A percentile compares a stretch with the other conserved stretches of the same genome.
Conservation (phyloP, 2,888 invertebrate genomes). For the Chironomus tentans region DNA sequence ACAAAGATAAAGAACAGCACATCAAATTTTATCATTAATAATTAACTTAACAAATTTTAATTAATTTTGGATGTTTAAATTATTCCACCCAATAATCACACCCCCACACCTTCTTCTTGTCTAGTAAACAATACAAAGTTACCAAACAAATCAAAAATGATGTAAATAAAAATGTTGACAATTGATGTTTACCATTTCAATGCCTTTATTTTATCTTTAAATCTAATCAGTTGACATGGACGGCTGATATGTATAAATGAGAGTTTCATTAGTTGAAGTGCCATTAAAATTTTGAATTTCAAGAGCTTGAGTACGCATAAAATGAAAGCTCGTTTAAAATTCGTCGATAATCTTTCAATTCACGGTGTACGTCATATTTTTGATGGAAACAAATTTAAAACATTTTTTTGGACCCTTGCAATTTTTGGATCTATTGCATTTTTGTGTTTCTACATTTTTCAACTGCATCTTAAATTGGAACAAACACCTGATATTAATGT, state of each 20-base stretch:
- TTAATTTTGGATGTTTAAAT: too few relatives aligned
- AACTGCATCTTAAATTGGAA: neutral
- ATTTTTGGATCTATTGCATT: neutral
- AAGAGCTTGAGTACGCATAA: neutral
- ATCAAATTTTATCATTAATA: neutral
- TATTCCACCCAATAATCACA: too few relatives aligned
- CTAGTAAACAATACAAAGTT: too few relatives aligned
- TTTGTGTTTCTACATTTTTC: neutral
- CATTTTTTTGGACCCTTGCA: neutral
- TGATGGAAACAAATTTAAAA: neutral
- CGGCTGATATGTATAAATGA: neutral
- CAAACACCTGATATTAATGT: neutral
- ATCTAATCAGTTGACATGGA: too few relatives aligned
- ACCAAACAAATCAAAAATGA: too few relatives aligned
- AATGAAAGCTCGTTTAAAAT: neutral
- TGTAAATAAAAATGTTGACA: neutral
- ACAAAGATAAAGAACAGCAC: too few relatives aligned
- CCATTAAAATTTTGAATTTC: too few relatives aligned
- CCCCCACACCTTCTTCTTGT: too few relatives aligned
- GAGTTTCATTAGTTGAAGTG: neutral
- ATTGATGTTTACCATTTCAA: too few relatives aligned
- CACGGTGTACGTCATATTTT: neutral
- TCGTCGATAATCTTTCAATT: neutral
- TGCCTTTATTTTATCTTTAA: too few relatives aligned
- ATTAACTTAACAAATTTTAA: neutral